Evolutionary conservation across 2,113 vertebrate genomes (phyloP).

Genomic region (Mustela lutreola): DNA sequence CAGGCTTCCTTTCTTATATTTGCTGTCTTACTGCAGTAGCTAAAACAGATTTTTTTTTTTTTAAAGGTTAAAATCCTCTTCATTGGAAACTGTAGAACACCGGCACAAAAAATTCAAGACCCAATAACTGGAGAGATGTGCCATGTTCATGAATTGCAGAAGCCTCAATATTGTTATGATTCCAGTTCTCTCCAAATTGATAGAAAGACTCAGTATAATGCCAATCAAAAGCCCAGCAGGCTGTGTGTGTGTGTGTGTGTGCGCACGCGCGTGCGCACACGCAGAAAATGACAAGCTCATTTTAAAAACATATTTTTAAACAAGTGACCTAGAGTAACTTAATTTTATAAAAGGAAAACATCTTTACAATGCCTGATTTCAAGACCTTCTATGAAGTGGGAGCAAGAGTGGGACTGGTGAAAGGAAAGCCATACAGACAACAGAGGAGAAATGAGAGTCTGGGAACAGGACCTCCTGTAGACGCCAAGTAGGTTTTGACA

Average conservation of each 20-base stretch:
- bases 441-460: background rate
- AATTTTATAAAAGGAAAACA: background rate
- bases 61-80: background rate
- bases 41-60: background rate
- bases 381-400: background rate
- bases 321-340: background rate
- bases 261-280: fast-evolving
- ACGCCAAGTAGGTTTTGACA: background rate
- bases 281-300: background rate
- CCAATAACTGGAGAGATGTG: background rate
- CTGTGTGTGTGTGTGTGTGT: too few species aligned
- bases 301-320: background rate
- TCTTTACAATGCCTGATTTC: background rate
- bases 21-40: background rate
- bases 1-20: background rate
- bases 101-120: background rate
- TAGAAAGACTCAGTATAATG: background rate
- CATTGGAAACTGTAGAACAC: background rate
- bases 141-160: background rate
- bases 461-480: background rate
- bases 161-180: background rate
- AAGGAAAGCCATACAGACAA: background rate
- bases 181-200: background rate
- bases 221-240: background rate
- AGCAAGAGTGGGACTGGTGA: background rate